Percentiles rank a stretch among this genome's conserved stretches.
phyloP scores from a whole-genome alignment of 2,888 invertebrate species.

The Bombylius major region DNA sequence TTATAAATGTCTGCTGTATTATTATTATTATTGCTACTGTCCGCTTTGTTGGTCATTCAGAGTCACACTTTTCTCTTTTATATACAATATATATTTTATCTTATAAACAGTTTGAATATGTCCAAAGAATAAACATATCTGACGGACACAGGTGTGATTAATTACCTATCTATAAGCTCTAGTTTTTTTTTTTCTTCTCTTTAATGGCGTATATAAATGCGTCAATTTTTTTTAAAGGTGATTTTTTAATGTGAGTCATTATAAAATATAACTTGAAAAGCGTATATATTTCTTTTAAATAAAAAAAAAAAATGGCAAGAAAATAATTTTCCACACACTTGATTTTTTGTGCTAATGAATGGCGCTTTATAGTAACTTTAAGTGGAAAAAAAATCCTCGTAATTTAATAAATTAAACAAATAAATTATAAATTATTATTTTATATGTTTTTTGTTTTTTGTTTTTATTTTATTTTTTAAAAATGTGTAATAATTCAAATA shows the following conservation, averaged over 20 bases:
- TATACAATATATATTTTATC: neutral
- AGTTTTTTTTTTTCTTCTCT: neutral
- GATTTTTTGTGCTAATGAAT: too few relatives aligned
- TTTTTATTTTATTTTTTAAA: too few relatives aligned
- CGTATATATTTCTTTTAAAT: too few relatives aligned
- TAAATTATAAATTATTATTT: too few relatives aligned
- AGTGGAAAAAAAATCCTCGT: too few relatives aligned
- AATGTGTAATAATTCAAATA: too few relatives aligned
- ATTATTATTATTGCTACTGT: neutral
- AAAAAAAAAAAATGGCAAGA: too few relatives aligned
- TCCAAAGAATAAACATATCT: neutral
- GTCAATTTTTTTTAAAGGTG: neutral
- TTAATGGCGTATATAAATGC: neutral
- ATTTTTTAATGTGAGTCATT: neutral
- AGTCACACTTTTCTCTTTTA: neutral
- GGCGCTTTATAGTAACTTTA: too few relatives aligned
- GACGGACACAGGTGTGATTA: neutral
- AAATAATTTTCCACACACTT: too few relatives aligned
- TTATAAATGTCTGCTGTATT: too few relatives aligned
- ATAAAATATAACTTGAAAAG: neutral
- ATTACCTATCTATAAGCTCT: neutral
- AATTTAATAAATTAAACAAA: too few relatives aligned
- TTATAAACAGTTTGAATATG: neutral
- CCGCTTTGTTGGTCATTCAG: constrained; percentile 1
- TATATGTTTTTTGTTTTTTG: too few relatives aligned